A percentile compares a stretch with the other conserved stretches of the same genome.
Conservation (phyloP, 1,140 invertebrate genomes). For the Cotesia glomerata region DNA sequence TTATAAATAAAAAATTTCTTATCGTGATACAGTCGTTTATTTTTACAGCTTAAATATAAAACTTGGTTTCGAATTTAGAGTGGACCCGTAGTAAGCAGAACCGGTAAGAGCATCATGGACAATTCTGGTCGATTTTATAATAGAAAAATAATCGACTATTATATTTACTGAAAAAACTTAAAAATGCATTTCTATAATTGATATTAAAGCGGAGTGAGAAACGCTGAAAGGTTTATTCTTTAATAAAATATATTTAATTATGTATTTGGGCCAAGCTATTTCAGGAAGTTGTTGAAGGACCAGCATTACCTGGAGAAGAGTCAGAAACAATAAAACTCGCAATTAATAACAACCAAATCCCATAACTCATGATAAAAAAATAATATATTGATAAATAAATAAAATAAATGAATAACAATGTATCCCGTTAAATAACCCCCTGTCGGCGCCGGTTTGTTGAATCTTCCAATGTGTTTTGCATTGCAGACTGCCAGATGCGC, state of each 20-base stretch:
- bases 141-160: too few relatives aligned
- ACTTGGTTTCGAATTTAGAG: constrained; percentile 61
- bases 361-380: constrained; percentile 9
- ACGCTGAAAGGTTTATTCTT: too few relatives aligned
- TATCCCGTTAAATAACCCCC: constrained; percentile 40
- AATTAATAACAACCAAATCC: constrained; percentile 21
- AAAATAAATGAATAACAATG: constrained; percentile 31
- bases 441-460: constrained; percentile 57
- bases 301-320: not conserved
- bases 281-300: constrained; percentile 17
- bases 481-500: constrained; percentile 78
- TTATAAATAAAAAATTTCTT: too few relatives aligned
- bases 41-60: not conserved
- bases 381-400: constrained; percentile 14
- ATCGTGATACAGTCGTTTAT: not conserved
- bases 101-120: constrained; percentile 39
- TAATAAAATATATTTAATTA: not conserved
- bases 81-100: constrained; percentile 53
- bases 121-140: too few relatives aligned
- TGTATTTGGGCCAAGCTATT: constrained; percentile 10
- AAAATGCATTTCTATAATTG: too few relatives aligned
- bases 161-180: too few relatives aligned
- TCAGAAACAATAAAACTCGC: not conserved
- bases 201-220: too few relatives aligned
- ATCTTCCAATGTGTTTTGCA: constrained; percentile 66